phyloP scores from a whole-genome alignment of 2,888 invertebrate genomes.

The Melinaea menophilus region DNA sequence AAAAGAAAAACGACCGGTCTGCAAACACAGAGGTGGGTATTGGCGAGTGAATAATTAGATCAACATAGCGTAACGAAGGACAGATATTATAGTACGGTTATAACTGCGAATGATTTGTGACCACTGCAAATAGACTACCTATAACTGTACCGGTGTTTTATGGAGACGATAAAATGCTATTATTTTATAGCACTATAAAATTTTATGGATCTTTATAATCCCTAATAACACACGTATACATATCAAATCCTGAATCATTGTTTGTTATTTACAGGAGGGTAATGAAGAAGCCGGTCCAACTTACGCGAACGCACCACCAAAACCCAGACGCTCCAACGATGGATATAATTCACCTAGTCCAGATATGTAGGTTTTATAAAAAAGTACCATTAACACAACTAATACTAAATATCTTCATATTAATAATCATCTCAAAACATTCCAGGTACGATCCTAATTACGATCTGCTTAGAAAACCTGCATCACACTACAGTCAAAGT shows the following conservation, averaged over 20 bases:
- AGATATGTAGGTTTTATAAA: slow-evolving; percentile 71
- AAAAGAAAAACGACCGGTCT: slow-evolving; percentile 58
- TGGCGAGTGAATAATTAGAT: slow-evolving; percentile 63
- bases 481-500: slow-evolving; percentile 72
- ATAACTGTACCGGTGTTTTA: slow-evolving; percentile 11
- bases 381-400: not conserved
- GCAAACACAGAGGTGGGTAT: slow-evolving; percentile 69
- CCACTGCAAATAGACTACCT: slow-evolving; percentile 31
- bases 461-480: slow-evolving; percentile 74
- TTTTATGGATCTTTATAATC: too few species aligned
- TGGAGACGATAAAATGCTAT: slow-evolving; percentile 9
- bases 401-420: not conserved
- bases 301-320: slow-evolving; percentile 94
- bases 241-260: not conserved
- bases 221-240: not conserved
- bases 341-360: slow-evolving; percentile 87
- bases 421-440: slow-evolving; percentile 33
- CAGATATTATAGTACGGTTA: slow-evolving; percentile 57
- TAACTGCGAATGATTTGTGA: slow-evolving; percentile 57
- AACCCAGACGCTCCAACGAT: slow-evolving; percentile 88
- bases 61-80: slow-evolving; percentile 70
- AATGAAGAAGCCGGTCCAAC: slow-evolving; percentile 79
- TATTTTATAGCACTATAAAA: slow-evolving; percentile 5
- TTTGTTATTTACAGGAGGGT: slow-evolving; percentile 49
- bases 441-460: slow-evolving; percentile 77